These are phyloP conservation scores for pig (Sus scrofa) DNA, from an alignment of 2,113 vertebrate species.

Conservation along the genomic window DNA sequence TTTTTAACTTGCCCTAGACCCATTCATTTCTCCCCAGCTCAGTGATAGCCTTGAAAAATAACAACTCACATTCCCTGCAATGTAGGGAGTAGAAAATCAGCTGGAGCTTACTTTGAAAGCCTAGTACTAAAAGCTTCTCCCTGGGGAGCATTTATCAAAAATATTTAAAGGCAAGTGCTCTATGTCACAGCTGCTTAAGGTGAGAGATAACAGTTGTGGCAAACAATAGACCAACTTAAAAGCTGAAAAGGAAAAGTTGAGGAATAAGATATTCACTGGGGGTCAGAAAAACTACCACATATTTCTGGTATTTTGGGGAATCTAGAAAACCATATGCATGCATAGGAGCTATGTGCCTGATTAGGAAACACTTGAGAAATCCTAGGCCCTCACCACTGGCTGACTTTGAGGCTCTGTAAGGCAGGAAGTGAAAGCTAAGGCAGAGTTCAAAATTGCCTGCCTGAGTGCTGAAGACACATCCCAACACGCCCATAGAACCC, in stretches of 20 bases:
- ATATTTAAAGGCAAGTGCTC: neutral
- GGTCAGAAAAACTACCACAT: neutral
- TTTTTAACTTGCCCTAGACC: neutral
- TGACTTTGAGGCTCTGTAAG: conserved; percentile 13
- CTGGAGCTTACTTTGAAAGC: conserved; percentile 9
- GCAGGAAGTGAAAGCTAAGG: neutral
- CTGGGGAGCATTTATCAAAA: neutral
- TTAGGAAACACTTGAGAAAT: conserved; percentile 20
- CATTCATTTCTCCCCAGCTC: neutral
- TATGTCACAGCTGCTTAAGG: conserved; percentile 19
- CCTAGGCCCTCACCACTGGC: neutral
- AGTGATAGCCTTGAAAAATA: neutral
- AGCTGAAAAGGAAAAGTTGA: neutral
- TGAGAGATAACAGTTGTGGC: neutral
- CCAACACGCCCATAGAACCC: neutral
- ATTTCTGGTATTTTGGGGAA: neutral
- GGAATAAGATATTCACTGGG: neutral
- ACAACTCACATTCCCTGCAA: neutral
- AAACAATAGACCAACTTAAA: conserved; percentile 24
- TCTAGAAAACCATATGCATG: neutral
- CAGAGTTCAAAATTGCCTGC: conserved; percentile 32
- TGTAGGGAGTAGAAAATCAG: neutral
- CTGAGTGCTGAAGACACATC: neutral
- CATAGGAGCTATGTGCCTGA: neutral
- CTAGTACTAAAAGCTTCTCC: neutral